phyloP scores from a whole-genome alignment of 1,140 invertebrate genomes.

The Batillaria attramentaria region DNA sequence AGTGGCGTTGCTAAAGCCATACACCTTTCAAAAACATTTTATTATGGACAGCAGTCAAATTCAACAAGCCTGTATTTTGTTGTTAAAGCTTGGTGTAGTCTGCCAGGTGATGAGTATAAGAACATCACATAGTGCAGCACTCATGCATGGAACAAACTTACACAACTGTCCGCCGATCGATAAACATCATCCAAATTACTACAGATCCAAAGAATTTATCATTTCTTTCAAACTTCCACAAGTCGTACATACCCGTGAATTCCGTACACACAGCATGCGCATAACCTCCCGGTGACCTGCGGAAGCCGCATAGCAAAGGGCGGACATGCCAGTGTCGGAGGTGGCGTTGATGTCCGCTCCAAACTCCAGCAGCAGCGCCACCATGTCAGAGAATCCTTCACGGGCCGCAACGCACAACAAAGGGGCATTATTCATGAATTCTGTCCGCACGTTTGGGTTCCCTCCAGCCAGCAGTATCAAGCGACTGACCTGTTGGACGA shows the following conservation, averaged over 20 bases:
- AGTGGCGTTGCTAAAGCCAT: too few relatives aligned
- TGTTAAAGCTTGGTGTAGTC: too few relatives aligned
- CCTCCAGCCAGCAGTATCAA: conserved; percentile 92
- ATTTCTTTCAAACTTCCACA: not conserved
- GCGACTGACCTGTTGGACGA: conserved; percentile 83
- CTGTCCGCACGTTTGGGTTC: conserved; percentile 83
- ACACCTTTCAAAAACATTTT: too few relatives aligned
- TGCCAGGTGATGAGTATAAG: not conserved
- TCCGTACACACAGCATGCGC: conserved; percentile 79
- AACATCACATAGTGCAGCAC: not conserved
- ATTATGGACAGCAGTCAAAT: too few relatives aligned
- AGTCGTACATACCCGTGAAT: conserved; percentile 77
- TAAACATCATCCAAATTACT: not conserved
- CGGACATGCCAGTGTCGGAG: conserved; percentile 64
- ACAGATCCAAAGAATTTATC: not conserved
- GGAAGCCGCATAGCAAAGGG: conserved; percentile 70
- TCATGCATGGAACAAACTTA: not conserved
- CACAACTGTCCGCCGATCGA: not conserved
- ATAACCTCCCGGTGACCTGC: conserved; percentile 90
- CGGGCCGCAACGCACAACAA: conserved; percentile 90
- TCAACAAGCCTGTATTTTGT: too few relatives aligned
- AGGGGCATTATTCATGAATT: conserved; percentile 86
- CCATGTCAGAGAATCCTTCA: conserved; percentile 81
- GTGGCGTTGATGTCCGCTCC: conserved; percentile 62
- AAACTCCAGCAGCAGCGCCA: conserved; percentile 66